Evolutionary conservation across 2,113 vertebrate genomes (phyloP), one percentile per base, ranked within the genome.

Genomic region (Dendrocopos noguchii): DNA sequence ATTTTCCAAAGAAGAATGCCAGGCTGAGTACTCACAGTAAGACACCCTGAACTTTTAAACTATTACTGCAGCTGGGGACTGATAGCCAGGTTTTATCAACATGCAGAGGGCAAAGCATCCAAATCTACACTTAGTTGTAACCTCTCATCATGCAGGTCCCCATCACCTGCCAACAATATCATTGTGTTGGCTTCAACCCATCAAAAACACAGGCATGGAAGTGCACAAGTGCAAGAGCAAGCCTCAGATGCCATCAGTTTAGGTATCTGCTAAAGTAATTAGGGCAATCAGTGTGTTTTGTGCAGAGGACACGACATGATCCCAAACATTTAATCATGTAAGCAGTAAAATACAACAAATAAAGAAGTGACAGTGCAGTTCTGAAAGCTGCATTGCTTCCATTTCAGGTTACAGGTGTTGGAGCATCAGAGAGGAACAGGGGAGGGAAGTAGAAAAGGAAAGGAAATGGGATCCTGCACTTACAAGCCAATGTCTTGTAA

Each of bases 261-360:
- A 17, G 27, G 10, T 34, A 17, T 67, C 83, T 83, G 57, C 67
- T 79, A 24, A 76, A 59, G 68, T 3, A 80, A 80, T 20, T 31
- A 25, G 39, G 6, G 34, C 17, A 33, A 52, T 18, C 10, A 12
- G 39, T 15, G 10, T 10, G 31, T 7, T 73, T 24, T 21, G 55
- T 39, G 27, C 44, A 44, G 57, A 25, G 44, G 3, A 18, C 15
- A 0, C 12, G 8, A 1, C 8, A 3, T 0, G 13, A 56, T 42
- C 59, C 42, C 74, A 55, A 31, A 16, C 19, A 60, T 12, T 31
- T 15, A 33, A 28, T 2, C 10, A 53, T 16, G 28, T 0, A 0
- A 76, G 64, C 21, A 76, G 47, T 11, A 47, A 80, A 72, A 42
- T 9, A 20, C 72, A 29, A 57, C 8, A 47, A 59, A 53, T 10